A percentile compares a stretch with the other conserved stretches of the same genome.
These are phyloP conservation scores for Dasypus novemcinctus DNA, from an alignment of 2,113 vertebrate species.

Conservation along the genomic window DNA sequence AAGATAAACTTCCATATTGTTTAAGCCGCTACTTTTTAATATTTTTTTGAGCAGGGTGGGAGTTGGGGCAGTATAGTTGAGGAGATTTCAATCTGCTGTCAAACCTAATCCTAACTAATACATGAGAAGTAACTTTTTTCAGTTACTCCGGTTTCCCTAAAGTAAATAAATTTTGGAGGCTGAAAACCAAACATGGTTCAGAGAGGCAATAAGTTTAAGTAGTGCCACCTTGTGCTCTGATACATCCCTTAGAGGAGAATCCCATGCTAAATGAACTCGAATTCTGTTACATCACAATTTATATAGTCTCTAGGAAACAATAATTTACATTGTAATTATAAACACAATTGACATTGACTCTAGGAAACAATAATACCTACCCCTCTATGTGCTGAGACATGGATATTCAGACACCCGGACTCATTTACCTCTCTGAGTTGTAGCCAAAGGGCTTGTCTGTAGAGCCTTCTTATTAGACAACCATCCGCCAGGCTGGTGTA, in stretches of 20 bases:
- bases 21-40: background rate
- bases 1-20: background rate
- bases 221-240: background rate
- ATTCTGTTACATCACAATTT: background rate
- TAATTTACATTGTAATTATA: too few relatives aligned
- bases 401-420: background rate
- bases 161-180: background rate
- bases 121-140: background rate
- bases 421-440: slow-evolving; percentile 9
- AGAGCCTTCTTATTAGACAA: slow-evolving; percentile 35
- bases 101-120: background rate
- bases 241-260: background rate
- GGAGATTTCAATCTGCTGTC: background rate
- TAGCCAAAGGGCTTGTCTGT: slow-evolving; percentile 23
- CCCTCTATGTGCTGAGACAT: background rate
- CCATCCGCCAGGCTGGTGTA: slow-evolving; percentile 40
- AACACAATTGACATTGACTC: background rate
- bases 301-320: background rate
- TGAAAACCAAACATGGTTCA: background rate
- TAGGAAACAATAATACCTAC: background rate
- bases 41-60: background rate
- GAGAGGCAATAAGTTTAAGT: background rate
- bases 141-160: background rate
- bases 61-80: background rate
- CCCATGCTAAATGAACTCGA: background rate